Evolutionary conservation across 2,888 invertebrate genomes (phyloP), one percentile per base, ranked within the genome.

Genomic region (Tillus elongatus): DNA sequence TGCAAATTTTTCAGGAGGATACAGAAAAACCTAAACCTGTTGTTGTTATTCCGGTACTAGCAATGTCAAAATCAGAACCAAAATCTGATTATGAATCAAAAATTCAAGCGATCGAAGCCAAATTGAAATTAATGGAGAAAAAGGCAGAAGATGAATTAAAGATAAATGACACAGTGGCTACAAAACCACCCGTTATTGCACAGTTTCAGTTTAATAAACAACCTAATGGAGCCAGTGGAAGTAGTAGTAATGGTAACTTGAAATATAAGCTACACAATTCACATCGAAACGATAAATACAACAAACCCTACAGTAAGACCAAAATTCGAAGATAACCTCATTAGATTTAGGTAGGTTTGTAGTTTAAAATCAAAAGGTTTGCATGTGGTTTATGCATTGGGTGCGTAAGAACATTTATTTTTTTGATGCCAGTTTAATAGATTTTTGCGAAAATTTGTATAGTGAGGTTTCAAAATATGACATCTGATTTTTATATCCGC

Each of bases 101-200:
- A 37, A 90, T 91, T 47, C 83, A 83, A 57, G 88, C 88, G 0
- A 90, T 91, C 41, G 89, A 90, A 61, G 85, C 86, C 0, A 90
- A 91, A 63, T 66, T 91, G 1, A 86, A 83, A 56, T 68, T 82
- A 60, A 80, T 90, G 77, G 82, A 85, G 50, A 62, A 64, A 2
- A 75, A 72, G 44, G 71, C 74, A 0, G 73, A 75, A 30, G 81
- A 82, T 45, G 84, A 84, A 55, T 75, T 87, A 50, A 79, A 82
- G 39, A 71, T 86, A 3, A 84, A 84, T 56, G 81, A 81, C 54
- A 69, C 80, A 2, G 71, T 77, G 8, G 73, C 77, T 0, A 63
- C 73, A 14, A 80, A 82, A 53, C 66, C 77, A 9, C 77, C 85
- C 0, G 59, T 83, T 15, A 76, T 84, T 32, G 69, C 79, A 19